Base-by-base conservation (phyloP, 1,140 invertebrate species). In the Leptinotarsa texana region DNA sequence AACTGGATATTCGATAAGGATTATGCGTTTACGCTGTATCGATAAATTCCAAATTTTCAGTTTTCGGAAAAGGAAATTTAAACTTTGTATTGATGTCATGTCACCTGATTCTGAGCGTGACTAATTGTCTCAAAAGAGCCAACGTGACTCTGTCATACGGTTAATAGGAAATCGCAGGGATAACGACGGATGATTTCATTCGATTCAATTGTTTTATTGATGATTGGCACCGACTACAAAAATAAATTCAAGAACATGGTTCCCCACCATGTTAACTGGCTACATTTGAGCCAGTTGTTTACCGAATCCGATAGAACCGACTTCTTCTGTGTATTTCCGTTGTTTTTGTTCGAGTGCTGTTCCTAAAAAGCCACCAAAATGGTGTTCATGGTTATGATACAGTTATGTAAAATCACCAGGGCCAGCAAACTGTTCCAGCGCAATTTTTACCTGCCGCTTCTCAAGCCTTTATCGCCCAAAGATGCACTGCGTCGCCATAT, bases 331-430 rank as follows among this genome's bases (percentile, higher is more conserved):
- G 73, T 73, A 75, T 67, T 70, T 70, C 74, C 61, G 24, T 47
- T 27, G 68, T 24, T 24, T 72, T 77, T 73, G 49, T 22, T 18
- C 24, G 49, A 47, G 24, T 48, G 33, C 47, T n/a, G 13, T 72
- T 69, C 18, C 27, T 15, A 33, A 78, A 71, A 78, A 71, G 62
- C 75, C 49, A 49, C 33, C 80, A 82, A 82, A 68, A 84, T 84
- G 82, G 77, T 78, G 71, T 79, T 84, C 77, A 84, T 84, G 81
- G 79, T 81, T 75, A 84, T 84, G 83, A 76, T 92, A 89, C 91
- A 92, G 71, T 92, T 90, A 83, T 94, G 93, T 85, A 90, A 93
- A 83, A 94, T 95, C 75, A 95, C 93, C 62, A 93, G 93, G 63
- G 90, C 89, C 80, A 93, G 92, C 83, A 89, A 93, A 73, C 91